phyloP scores from a whole-genome alignment of 2,113 vertebrate species.

The Laterallus jamaicensis region DNA sequence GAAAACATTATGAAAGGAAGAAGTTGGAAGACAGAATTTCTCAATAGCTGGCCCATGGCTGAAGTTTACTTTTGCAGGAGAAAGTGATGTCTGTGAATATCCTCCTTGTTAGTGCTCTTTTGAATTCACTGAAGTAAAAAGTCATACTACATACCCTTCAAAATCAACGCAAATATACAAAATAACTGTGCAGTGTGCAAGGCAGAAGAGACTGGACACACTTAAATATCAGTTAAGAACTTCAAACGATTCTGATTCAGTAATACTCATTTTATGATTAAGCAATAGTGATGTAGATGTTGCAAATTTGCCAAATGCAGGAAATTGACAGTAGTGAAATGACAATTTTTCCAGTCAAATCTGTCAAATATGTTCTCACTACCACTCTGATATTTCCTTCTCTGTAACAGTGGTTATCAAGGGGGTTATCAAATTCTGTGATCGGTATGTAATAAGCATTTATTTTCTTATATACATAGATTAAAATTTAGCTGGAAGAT shows the following conservation, averaged over 20 bases:
- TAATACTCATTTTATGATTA: neutral
- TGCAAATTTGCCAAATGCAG: neutral
- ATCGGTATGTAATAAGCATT: neutral
- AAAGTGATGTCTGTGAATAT: neutral
- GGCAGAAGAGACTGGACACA: neutral
- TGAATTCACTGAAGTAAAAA: neutral
- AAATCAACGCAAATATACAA: neutral
- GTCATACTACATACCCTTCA: neutral
- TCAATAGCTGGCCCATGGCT: neutral
- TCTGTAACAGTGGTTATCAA: neutral
- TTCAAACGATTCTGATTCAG: neutral
- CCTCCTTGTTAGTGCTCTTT: neutral
- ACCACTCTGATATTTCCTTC: neutral
- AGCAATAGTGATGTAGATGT: neutral
- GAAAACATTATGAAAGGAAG: neutral
- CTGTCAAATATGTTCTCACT: neutral
- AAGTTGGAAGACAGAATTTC: neutral
- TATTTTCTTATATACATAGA: neutral
- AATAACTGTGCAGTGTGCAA: neutral
- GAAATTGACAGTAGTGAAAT: neutral
- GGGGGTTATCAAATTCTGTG: neutral
- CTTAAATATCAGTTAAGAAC: neutral
- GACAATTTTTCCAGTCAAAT: neutral
- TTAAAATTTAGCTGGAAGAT: conserved; percentile 2
- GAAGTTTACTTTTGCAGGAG: neutral